These are phyloP conservation scores for Scomber japonicus DNA, from an alignment of 2,113 vertebrate genomes.

Conservation along the genomic window DNA sequence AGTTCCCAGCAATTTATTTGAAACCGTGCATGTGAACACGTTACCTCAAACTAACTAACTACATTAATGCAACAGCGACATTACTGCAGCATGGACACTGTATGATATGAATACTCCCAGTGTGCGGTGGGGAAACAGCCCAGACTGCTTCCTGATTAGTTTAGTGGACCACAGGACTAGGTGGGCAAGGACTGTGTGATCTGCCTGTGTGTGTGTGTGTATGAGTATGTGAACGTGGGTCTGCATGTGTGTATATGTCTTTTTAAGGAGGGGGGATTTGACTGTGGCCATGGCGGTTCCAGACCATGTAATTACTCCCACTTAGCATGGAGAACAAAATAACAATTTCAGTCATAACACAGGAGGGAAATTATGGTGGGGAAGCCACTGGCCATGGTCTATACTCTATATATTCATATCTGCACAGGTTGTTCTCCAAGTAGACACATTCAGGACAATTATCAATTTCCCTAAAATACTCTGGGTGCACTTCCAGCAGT, in stretches of 20 bases:
- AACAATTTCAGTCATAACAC: slow-evolving; percentile 77
- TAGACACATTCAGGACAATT: slow-evolving; percentile 48
- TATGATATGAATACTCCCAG: slow-evolving; percentile 55
- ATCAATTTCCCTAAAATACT: slow-evolving; percentile 50
- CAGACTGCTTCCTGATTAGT: slow-evolving; percentile 81
- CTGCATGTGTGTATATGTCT: slow-evolving; percentile 40
- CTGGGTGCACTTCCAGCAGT: slow-evolving; percentile 32
- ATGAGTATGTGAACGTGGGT: slow-evolving; percentile 4
- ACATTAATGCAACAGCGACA: slow-evolving; percentile 23
- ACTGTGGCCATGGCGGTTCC: slow-evolving; percentile 75
- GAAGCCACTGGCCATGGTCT: slow-evolving; percentile 48
- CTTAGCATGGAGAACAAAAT: slow-evolving; percentile 76
- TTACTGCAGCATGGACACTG: slow-evolving; percentile 18
- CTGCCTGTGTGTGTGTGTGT: slow-evolving; percentile 41
- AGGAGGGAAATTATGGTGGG: slow-evolving; percentile 67
- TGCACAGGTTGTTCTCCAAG: slow-evolving; percentile 62
- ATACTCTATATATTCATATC: slow-evolving; percentile 52
- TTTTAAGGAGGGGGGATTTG: slow-evolving; percentile 69
- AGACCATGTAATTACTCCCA: slow-evolving; percentile 82
- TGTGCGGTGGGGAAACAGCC: slow-evolving; percentile 69
- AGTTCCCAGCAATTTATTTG: no score
- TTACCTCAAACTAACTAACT: slow-evolving; percentile 2
- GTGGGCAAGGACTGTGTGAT: slow-evolving; percentile 53
- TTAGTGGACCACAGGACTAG: slow-evolving; percentile 71
- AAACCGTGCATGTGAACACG: no score